Evolutionary conservation across 2,113 vertebrate species (phyloP).

Genomic region (Dasyornis broadbenti): DNA sequence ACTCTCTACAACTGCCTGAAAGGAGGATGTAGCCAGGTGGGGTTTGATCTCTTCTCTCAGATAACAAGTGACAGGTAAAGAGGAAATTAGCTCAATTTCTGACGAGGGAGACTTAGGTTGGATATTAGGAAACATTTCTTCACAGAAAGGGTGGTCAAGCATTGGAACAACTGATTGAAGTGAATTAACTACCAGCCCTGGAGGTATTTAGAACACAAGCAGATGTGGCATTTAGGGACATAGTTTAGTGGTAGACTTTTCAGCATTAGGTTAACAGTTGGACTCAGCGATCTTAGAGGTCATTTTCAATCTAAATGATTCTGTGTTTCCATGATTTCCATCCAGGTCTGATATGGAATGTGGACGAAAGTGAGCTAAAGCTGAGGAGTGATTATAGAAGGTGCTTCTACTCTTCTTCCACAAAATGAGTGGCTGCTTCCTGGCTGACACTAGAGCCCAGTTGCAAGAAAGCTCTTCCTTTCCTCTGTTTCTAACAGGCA

Average conservation of each 20-base stretch:
- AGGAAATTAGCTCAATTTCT: neutral
- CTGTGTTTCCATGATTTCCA: neutral
- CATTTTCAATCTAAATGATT: neutral
- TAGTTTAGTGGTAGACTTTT: neutral
- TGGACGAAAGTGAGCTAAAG: neutral
- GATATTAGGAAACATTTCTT: neutral
- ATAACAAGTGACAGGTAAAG: neutral
- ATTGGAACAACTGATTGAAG: neutral
- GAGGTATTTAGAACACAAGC: neutral
- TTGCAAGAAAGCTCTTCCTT: neutral
- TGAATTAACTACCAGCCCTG: neutral
- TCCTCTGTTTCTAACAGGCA: neutral
- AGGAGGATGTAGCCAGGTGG: neutral
- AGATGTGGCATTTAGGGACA: neutral
- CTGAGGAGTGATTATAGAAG: neutral
- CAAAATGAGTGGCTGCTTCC: neutral
- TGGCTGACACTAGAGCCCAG: neutral
- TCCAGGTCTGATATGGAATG: rapidly evolving
- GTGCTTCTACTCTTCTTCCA: neutral
- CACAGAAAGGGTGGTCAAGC: neutral
- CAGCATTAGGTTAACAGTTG: neutral
- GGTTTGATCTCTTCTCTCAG: neutral
- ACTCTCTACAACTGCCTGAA: neutral
- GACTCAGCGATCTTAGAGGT: neutral
- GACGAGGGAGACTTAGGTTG: too few species aligned